Conservation (phyloP, 1,140 invertebrate species). For the Leptoteleia sp. region DNA sequence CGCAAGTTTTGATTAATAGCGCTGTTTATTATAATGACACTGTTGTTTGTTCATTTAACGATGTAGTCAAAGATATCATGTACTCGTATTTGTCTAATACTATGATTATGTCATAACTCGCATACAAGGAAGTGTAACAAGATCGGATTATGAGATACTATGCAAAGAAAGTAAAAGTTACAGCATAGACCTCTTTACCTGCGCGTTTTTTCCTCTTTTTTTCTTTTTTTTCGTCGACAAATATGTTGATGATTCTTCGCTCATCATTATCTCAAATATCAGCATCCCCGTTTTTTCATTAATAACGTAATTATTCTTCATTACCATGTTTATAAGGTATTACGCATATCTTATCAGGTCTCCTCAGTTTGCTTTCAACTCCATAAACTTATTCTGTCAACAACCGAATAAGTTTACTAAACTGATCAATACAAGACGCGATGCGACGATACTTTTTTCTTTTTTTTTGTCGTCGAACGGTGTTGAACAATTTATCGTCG, state of each 20-base stretch:
- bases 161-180: slow-evolving; percentile 47
- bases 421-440: too few species aligned
- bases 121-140: slow-evolving; percentile 49
- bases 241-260: slow-evolving; percentile 37
- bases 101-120: slow-evolving; percentile 47
- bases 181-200: slow-evolving; percentile 32
- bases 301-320: too few species aligned
- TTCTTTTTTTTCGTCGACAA: slow-evolving; percentile 34
- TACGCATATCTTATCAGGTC: too few species aligned
- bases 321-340: too few species aligned
- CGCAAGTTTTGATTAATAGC: slow-evolving; percentile 3
- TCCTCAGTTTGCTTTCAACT: too few species aligned
- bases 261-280: too few species aligned
- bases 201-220: too few species aligned
- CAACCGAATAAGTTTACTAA: too few species aligned
- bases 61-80: slow-evolving; percentile 7
- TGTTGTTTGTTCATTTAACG: slow-evolving; percentile 25
- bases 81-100: slow-evolving; percentile 33
- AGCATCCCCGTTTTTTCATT: too few species aligned
- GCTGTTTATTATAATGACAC: not conserved
- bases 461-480: too few species aligned
- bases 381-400: too few species aligned
- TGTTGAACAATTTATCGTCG: not conserved
- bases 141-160: slow-evolving; percentile 48
- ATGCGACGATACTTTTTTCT: too few species aligned